Evolutionary conservation across 1,140 invertebrate genomes (phyloP), one percentile per base, ranked within the genome.

Genomic region (Hermetia illucens): DNA sequence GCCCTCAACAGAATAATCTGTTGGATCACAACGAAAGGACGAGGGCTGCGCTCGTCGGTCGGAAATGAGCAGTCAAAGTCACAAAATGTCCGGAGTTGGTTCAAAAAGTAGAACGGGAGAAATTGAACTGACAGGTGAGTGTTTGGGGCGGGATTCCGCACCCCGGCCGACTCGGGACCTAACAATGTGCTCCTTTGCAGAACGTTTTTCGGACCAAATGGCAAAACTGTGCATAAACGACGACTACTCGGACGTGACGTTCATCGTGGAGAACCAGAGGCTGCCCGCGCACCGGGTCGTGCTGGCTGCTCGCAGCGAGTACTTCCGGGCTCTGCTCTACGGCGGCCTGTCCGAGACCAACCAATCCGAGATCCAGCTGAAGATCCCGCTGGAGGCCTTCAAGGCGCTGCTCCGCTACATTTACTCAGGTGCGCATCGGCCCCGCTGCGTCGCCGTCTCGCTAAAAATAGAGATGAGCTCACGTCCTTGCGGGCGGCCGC

Each of bases 351-450:
- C 77, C 45, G 94, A 98, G 65, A 79, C 87, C 0, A 75, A 71
- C 39, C 79, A 79, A 55, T 65, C 69, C 21, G 85, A 92, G 68
- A 86, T 98, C 40, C 77, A 82, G 48, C 55, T 98, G 13, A 83
- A 80, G 45, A 76, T 90, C 20, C 83, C 83, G n/a, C 60, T 92
- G 16, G 71, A 76, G 41, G 84, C 91, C 15, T 98, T 98, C 52
- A 88, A 88, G 62, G 74, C 77, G 34, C 65, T 98, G 1, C 65
- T 98, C 1, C 80, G 86, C 51, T 98, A 98, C 64, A 90, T 98
- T 34, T 98, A 98, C 58, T 92, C 87, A 40, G 73, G 72, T 38
- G 12, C 9, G 12, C 15, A 35, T 36, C n/a, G n/a, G n/a, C n/a
- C 24, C n/a, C 24, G n/a, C n/a, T n/a, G n/a, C n/a, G n/a, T n/a